Evolutionary conservation across 2,113 vertebrate species (phyloP).

Genomic region (Gasterosteus nipponicus): DNA sequence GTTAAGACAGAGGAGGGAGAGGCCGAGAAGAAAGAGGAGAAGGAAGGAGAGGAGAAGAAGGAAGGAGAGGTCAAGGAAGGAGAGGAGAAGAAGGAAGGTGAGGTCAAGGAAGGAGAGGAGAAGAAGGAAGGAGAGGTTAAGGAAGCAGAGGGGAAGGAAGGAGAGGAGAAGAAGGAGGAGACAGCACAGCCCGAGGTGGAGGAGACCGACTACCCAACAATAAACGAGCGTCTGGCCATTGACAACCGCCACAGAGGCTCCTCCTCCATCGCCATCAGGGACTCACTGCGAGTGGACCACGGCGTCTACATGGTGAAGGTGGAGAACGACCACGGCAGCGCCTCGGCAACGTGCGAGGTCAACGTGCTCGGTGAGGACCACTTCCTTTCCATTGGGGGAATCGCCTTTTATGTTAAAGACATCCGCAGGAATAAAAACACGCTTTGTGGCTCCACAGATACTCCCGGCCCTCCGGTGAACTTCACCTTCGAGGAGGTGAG

Average conservation of each 20-base stretch:
- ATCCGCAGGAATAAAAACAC: not conserved
- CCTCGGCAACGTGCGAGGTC: conserved; percentile 92
- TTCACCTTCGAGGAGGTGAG: conserved; percentile 92
- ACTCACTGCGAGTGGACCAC: conserved; percentile 89
- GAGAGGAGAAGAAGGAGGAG: conserved; percentile 39
- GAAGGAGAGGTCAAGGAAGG: conserved; percentile 21
- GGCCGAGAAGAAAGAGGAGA: not conserved
- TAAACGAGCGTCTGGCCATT: conserved; percentile 88
- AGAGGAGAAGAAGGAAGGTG: conserved; percentile 11
- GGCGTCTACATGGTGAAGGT: conserved; percentile 93
- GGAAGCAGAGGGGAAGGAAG: conserved; percentile 11
- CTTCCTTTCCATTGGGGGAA: not conserved
- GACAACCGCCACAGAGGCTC: conserved; percentile 88
- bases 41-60: conserved; percentile 20
- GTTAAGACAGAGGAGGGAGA: conserved; percentile 60
- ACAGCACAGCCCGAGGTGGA: conserved; percentile 76
- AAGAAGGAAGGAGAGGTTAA: conserved; percentile 26
- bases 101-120: conserved; percentile 23
- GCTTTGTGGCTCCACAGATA: conserved; percentile 80
- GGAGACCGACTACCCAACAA: conserved; percentile 86
- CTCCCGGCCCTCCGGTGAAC: conserved; percentile 91
- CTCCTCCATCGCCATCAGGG: conserved; percentile 85
- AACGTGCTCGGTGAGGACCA: conserved; percentile 87
- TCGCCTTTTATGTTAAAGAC: not conserved
- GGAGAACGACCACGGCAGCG: conserved; percentile 92